Evolutionary conservation across 2,797 vertebrate genomes (phyloP), one percentile per base, ranked within the genome.

Genomic region (Thamnophis elegans): DNA sequence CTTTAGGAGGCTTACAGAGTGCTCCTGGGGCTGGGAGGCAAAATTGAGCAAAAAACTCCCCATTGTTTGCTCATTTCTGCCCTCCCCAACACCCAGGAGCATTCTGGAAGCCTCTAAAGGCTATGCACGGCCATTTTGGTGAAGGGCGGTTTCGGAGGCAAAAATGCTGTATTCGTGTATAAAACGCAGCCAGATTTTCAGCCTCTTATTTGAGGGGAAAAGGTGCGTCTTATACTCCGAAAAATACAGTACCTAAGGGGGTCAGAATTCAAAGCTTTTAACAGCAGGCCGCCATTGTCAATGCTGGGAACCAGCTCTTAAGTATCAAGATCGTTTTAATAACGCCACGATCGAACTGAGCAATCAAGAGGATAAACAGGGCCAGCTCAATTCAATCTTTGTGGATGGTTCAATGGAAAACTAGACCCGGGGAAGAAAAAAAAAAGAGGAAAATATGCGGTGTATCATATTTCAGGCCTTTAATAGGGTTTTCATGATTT

Each of bases 401-500:
- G 88, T 93, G 97, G 97, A 97, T 96, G 97, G 97, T 97, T 98
- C 97, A 97, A 95, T 97, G 97, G 97, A 98, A 98, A 89, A 98
- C 96, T 97, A 97, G 97, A 96, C 96, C 96, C 0, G 92, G 68
- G 55, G 97, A 8, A 36, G 18, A 32, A 47, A 97, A 97, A 8
- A 36, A 18, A 68, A 55, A 97, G 54, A 55, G 12, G 54, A 98
- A 97, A 93, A 62, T 62, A 32, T 94, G 96, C 96, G 97, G 97
- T 97, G 95, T 97, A 98, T 98, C 97, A 93, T 97, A 98, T 98
- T 98, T 98, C 98, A 98, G 90, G 97, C 97, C 97, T 98, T 98
- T 98, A 98, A 98, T 98, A 98, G 97, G 97, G 97, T 98, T 98
- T 98, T 98, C 97, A 97, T 97, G 97, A 98, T 98, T 98, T 98